Percentiles rank a stretch among this genome's conserved stretches.
phyloP scores from a whole-genome alignment of 1,140 invertebrate species.

The Brachionus paranguensis region DNA sequence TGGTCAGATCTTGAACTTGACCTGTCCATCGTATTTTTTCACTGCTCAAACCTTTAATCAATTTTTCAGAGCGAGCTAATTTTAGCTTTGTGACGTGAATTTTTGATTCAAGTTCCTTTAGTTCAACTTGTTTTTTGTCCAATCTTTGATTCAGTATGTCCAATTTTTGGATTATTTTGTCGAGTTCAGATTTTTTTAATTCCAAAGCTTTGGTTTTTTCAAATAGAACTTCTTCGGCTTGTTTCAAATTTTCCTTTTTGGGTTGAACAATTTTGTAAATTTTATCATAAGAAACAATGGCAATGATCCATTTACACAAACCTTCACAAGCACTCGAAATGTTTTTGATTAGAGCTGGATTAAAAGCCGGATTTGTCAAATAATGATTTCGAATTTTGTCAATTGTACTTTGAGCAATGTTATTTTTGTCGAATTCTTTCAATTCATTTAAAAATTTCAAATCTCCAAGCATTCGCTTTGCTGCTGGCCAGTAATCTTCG shows the following conservation, averaged over 20 bases:
- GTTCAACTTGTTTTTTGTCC: conserved; percentile 50
- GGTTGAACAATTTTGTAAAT: conserved; percentile 55
- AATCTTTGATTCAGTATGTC: conserved; percentile 49
- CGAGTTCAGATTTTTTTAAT: conserved; percentile 51
- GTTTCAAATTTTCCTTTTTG: conserved; percentile 49
- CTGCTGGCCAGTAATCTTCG: conserved; percentile 54
- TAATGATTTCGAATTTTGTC: conserved; percentile 52
- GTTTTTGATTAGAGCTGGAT: conserved; percentile 53
- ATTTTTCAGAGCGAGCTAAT: conserved; percentile 53
- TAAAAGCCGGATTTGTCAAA: conserved; percentile 53
- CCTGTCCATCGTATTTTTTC: conserved; percentile 55
- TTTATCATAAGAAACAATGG: conserved; percentile 53
- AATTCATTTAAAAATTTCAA: conserved; percentile 51
- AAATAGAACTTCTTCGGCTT: conserved; percentile 47
- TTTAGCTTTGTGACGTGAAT: conserved; percentile 54
- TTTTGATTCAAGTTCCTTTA: conserved; percentile 58
- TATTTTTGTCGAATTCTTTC: conserved; percentile 65
- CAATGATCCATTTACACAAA: conserved; percentile 54
- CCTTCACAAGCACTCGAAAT: conserved; percentile 56
- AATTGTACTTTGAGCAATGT: conserved; percentile 61
- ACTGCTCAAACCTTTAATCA: conserved; percentile 55
- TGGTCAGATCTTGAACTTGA: conserved; percentile 49
- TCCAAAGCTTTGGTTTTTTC: conserved; percentile 50
- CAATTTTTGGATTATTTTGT: conserved; percentile 51
- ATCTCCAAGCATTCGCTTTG: conserved; percentile 41